These are phyloP conservation scores for Salpingus planirostris DNA, from an alignment of 2,888 invertebrate genomes.

Conservation along the genomic window DNA sequence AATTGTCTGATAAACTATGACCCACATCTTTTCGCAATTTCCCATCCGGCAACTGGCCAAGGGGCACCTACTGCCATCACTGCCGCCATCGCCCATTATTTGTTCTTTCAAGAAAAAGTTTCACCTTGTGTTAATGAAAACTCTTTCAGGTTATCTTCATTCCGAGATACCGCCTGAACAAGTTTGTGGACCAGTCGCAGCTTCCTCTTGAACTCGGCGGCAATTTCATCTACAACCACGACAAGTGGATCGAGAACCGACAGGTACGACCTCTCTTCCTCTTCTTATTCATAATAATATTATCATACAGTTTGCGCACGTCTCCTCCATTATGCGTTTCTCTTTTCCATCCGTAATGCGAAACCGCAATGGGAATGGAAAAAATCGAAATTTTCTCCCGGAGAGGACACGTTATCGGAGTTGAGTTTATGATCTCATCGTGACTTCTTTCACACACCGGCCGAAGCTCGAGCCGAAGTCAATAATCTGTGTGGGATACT, in stretches of 20 bases:
- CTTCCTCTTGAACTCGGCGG: conserved; percentile 68
- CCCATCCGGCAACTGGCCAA: no score
- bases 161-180: conserved; percentile 57
- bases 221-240: conserved; percentile 60
- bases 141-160: conserved; percentile 59
- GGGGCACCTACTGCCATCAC: no score
- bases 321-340: no score
- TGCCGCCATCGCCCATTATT: no score
- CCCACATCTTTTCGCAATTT: no score
- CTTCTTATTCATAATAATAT: no score
- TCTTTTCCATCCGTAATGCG: not conserved
- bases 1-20: no score
- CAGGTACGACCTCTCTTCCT: conserved; percentile 46
- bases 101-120: no score
- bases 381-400: not conserved
- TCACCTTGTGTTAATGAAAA: no score
- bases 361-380: no score
- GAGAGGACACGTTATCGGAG: conserved; percentile 1
- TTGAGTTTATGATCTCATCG: conserved; percentile 8
- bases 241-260: conserved; percentile 66
- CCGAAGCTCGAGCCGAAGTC: conserved; percentile 11
- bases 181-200: conserved; percentile 59
- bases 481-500: conserved; percentile 19
- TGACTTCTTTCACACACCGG: no score
- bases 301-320: no score